phyloP scores from a whole-genome alignment of 2,888 invertebrate genomes.

The Lagria hirta region DNA sequence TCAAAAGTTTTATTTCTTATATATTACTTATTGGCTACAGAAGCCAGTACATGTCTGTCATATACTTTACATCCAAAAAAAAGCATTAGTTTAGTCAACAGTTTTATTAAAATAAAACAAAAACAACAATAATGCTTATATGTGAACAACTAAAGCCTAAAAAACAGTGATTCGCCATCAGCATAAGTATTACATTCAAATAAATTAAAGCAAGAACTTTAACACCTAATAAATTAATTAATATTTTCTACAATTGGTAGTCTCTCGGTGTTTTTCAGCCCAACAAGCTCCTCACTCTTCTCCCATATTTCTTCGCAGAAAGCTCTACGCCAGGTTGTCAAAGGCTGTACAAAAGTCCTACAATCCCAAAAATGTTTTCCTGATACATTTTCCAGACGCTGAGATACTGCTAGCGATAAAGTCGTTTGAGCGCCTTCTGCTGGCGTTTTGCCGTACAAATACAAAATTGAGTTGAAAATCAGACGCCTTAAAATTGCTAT shows the following conservation, averaged over 20 bases:
- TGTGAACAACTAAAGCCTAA: background rate
- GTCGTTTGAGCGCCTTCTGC: slow-evolving; percentile 80
- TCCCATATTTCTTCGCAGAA: slow-evolving; percentile 82
- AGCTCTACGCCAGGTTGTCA: slow-evolving; percentile 42
- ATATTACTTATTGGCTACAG: too few species aligned
- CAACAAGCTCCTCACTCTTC: slow-evolving; percentile 72
- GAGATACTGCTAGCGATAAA: slow-evolving; percentile 69
- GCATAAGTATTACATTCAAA: background rate
- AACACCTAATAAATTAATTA: too few species aligned
- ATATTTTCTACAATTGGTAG: slow-evolving; percentile 1
- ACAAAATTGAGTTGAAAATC: slow-evolving; percentile 33
- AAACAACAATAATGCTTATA: background rate
- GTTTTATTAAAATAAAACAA: too few species aligned
- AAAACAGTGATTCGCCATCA: background rate
- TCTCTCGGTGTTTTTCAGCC: slow-evolving; percentile 65
- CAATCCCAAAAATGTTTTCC: slow-evolving; percentile 85
- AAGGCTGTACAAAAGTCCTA: slow-evolving; percentile 48
- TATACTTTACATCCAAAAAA: too few species aligned
- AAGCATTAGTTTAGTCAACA: background rate
- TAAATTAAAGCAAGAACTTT: background rate
- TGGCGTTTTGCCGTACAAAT: slow-evolving; percentile 56
- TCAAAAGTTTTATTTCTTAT: too few species aligned
- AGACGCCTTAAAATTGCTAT: slow-evolving; percentile 33
- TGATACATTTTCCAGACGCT: slow-evolving; percentile 67
- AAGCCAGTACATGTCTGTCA: too few species aligned